A percentile compares a stretch with the other conserved stretches of the same genome.
These are phyloP conservation scores for Carettochelys insculpta DNA, from an alignment of 2,113 vertebrate species.

Conservation along the genomic window DNA sequence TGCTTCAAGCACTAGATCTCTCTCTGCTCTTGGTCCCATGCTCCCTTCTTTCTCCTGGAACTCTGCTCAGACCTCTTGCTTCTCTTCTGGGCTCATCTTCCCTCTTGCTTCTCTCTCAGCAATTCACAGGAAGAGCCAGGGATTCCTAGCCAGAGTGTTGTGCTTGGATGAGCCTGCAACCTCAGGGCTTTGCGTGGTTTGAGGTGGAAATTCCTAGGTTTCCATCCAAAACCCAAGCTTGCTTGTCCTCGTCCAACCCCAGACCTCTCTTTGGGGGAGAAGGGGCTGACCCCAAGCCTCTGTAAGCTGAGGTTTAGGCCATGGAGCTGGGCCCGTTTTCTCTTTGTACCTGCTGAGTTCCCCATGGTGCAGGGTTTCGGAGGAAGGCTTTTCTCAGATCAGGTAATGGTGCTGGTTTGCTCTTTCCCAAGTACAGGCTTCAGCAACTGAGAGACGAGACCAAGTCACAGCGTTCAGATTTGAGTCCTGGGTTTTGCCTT, in stretches of 20 bases:
- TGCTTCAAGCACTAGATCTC: background rate
- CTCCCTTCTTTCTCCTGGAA: background rate
- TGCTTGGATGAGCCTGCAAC: background rate
- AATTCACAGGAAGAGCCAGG: background rate
- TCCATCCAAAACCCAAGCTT: background rate
- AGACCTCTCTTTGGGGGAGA: background rate
- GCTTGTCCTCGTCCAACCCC: background rate
- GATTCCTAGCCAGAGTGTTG: background rate
- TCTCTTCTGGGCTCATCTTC: background rate
- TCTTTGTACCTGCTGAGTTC: background rate
- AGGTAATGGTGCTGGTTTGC: background rate
- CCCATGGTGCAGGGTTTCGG: background rate
- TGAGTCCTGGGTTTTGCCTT: background rate
- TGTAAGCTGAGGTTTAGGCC: background rate
- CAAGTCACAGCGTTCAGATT: background rate
- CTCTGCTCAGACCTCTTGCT: fast-evolving
- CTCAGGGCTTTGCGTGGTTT: background rate
- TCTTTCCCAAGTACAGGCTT: background rate
- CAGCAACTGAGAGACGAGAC: background rate
- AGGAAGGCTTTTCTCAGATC: background rate
- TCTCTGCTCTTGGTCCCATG: background rate
- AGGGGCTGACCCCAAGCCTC: background rate
- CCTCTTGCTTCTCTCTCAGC: background rate
- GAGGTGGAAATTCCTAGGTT: background rate
- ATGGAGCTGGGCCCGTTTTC: background rate